Base-by-base conservation (phyloP, 2,888 invertebrate species). In the Zygothrica quintamaculata region DNA sequence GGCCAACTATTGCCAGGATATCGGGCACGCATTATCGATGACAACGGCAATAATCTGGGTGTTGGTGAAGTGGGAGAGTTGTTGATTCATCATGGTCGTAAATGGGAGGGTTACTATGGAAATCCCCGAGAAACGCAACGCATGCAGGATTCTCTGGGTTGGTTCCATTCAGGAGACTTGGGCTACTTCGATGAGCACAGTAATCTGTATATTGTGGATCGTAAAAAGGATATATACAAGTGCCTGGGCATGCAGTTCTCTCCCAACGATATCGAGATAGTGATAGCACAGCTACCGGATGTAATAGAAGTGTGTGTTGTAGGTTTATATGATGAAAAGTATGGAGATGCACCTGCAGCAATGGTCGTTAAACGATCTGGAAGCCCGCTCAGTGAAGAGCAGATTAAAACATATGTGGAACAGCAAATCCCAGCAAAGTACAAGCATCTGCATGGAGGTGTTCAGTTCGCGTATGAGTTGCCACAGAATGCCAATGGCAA, bases 131-230 rank as follows among this genome's bases (percentile, higher is more conserved):
- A 68, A 8, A 81, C 87, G 0, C 42, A 67, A 37, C 33, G 40
- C 9, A 56, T 69, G n/a, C 59, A 74, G 8, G 87, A 88, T 31
- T 37, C 40, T 0, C 59, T 81, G 7, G 79, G 84, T 11, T 90
- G 87, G 87, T 67, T 85, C n/a, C 80, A 79, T n/a, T 74, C 86
- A 1, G 89, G 89, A 3, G 90, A 89, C 56, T 16, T 88, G 42
- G 89, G 89, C 1, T 81, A 80, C 50, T 81, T 89, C 53, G 88
- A 89, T 58, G 68, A 79, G 0, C 68, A 84, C 0, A 71, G 82
- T 5, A 71, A 53, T 55, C 58, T 88, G 3, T 78, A 60, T 62
- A 40, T 88, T 2, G 72, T 76, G 9, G 90, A 78, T 57, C 76
- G 89, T 0, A 86, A 77, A 31, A 90, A 88, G 59, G 88, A 89